These are phyloP conservation scores for Sinotaia quadrata DNA, from an alignment of 2,888 invertebrate genomes.

Conservation along the genomic window DNA sequence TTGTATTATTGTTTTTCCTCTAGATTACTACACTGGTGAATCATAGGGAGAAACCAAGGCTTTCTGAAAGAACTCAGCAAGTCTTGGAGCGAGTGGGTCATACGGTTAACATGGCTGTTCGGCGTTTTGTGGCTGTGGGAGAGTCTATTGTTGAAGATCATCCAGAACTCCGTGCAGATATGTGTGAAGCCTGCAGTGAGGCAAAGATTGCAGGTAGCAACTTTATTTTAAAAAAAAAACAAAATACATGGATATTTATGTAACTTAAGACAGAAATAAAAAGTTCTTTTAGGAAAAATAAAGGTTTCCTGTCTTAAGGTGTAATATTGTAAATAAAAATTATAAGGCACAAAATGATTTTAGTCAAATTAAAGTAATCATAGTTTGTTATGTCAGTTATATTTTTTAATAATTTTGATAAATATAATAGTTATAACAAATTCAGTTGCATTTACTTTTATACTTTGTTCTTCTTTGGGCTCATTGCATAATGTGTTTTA, in stretches of 20 bases:
- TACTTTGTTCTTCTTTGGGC: no score
- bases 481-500: no score
- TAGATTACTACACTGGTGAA: constrained; percentile 94
- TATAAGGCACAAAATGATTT: no score
- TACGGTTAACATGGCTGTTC: constrained; percentile 96
- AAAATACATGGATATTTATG: no score
- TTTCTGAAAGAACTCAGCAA: constrained; percentile 78
- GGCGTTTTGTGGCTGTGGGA: constrained; percentile 97
- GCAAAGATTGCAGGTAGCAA: constrained; percentile 91
- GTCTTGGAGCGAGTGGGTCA: constrained; percentile 94
- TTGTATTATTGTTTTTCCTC: no score
- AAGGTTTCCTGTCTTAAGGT: background rate
- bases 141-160: constrained; percentile 99
- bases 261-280: background rate
- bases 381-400: no score
- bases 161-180: constrained; percentile 95
- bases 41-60: constrained; percentile 76
- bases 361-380: no score
- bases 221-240: background rate
- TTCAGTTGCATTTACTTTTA: no score
- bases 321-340: no score
- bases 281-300: background rate
- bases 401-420: no score
- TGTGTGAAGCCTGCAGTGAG: constrained; percentile 98
- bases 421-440: no score